Evolutionary conservation across 2,797 vertebrate species (phyloP), one percentile per base, ranked within the genome.

Genomic region (Poeciliopsis paucimaculata): DNA sequence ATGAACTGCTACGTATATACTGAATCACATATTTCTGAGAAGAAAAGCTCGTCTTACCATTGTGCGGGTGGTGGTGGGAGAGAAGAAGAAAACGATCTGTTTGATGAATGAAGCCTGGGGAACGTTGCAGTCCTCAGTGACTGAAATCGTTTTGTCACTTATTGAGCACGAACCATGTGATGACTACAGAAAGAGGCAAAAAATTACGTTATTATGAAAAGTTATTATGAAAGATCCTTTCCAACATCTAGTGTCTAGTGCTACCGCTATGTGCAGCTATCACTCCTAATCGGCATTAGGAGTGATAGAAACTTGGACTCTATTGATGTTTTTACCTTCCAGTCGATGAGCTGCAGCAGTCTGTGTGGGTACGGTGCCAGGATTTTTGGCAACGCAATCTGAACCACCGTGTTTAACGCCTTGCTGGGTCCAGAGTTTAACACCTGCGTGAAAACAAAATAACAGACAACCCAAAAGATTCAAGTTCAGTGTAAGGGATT

Each of bases 361-460:
- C 95, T 94, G 91, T 95, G 85, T 1, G 77, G 84, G 80, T 91
- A 79, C 16, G 97, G 97, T 6, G 91, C 31, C 79, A 99, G 95
- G 81, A 94, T 93, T 87, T 98, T 98, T 0, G 98, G 98, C 57
- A 98, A 83, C 34, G 73, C 79, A 66, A 99, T 97, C 80, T 96
- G 93, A 28, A 98, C 85, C 89, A 91, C 96, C 4, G 96, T 95
- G 49, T 96, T 93, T 45, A 96, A 90, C 80, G 97, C 96, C 90
- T 95, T 94, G 93, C 98, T 98, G 82, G 95, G 96, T 80, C 98
- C 98, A 7, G 91, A 93, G 91, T 96, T 99, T 68, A 98, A 94
- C 82, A 99, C 97, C 98, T 99, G 87, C 73, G 73, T 2, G 47
- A 34, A 64, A 3, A 91, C 4, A 72, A 46, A 84, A 74, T 13